Base-by-base conservation (phyloP, 2,888 invertebrate genomes). In the Napeogenes sylphis region DNA sequence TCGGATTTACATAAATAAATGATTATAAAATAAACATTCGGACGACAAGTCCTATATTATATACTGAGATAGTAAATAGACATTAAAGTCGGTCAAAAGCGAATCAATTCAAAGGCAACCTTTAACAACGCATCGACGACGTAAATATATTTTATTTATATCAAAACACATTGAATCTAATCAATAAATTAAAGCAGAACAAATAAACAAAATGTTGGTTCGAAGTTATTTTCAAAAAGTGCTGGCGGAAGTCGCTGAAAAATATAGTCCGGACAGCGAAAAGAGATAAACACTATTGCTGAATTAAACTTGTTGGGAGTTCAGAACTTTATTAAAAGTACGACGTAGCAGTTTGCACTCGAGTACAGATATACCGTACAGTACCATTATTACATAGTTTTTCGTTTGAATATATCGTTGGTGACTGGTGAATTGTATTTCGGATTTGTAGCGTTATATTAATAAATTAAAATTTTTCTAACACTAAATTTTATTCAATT, bases 281-380 rank as follows among this genome's bases (percentile, higher is more conserved):
- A 12, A 63, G 62, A 64, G 47, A 58, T 63, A 67, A 62, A 67
- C 62, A 64, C 64, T 56, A 66, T 59, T 64, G 62, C 61, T 59
- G 61, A 64, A 66, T 66, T 64, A 64, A 66, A 66, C 58, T 66
- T 61, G 62, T 61, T 68, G 53, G 51, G 60, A 68, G 66, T 68
- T 66, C 30, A 47, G 51, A 68, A 68, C 68, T 68, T 61, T 62
- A 64, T 66, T 66, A 68, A 68, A 68, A 59, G 60, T 58, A 59
- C 62, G 55, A 67, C 58, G 67, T 63, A 56, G 65, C 61, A 66
- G 60, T 56, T 60, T 58, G 58, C 38, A 56, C 57, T 45, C 42
- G 59, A 59, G 59, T 59, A 61, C 61, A 58, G 56, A 64, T 56
- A 56, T 56, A 53, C 45, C 59, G 4, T 30, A 30, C 47, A 13